A percentile compares a stretch with the other conserved stretches of the same genome.
phyloP scores from a whole-genome alignment of 2,888 invertebrate genomes.

The Clitarchus hookeri region DNA sequence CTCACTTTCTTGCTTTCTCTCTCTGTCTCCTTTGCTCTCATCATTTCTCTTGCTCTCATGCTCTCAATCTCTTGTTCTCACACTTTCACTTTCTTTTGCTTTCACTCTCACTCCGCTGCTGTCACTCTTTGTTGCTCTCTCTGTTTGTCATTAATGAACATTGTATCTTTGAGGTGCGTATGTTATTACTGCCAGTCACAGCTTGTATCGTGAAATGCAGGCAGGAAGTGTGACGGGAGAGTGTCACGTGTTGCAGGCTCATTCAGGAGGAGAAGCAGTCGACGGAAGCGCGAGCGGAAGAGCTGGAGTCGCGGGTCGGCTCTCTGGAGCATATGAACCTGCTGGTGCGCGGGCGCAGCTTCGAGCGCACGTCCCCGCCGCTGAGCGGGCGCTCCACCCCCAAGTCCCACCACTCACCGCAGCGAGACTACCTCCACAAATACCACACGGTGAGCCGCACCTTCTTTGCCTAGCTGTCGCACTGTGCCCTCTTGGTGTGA shows the following conservation, averaged over 20 bases:
- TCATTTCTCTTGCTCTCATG: too few species aligned
- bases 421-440: constrained; percentile 85
- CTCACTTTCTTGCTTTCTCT: too few species aligned
- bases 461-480: not conserved
- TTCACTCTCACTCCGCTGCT: too few species aligned
- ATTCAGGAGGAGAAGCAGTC: constrained; percentile 93
- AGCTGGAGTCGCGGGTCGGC: constrained; percentile 93
- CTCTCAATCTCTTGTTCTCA: too few species aligned
- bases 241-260: constrained; percentile 28
- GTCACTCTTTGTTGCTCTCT: too few species aligned
- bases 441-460: constrained; percentile 86
- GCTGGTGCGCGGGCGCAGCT: constrained; percentile 71
- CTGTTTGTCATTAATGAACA: too few species aligned
- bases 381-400: constrained; percentile 90
- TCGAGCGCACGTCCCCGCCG: constrained; percentile 76
- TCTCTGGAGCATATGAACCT: constrained; percentile 94
- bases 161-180: too few species aligned
- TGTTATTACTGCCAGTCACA: too few species aligned
- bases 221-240: too few species aligned
- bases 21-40: too few species aligned
- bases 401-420: constrained; percentile 76
- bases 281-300: constrained; percentile 96
- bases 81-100: too few species aligned
- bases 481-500: not conserved
- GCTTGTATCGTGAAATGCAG: too few species aligned